Percentiles rank a stretch among this genome's conserved stretches.
phyloP scores from a whole-genome alignment of 2,888 invertebrate genomes.

The Cistogaster globosa region DNA sequence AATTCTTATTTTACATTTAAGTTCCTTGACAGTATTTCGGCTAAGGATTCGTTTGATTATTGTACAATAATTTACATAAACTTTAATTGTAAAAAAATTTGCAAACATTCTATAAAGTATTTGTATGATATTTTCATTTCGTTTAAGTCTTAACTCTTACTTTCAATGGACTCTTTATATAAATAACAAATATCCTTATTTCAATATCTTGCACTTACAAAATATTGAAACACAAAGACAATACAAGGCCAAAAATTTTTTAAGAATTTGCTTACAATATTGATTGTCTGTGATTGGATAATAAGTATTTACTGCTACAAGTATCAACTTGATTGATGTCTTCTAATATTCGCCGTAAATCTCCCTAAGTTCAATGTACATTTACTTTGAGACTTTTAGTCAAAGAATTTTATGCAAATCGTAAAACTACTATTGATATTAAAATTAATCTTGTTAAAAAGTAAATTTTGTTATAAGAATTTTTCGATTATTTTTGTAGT shows the following conservation, averaged over 20 bases:
- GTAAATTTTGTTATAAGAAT: conserved; percentile 23
- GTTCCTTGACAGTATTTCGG: too few species aligned
- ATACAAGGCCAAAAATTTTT: conserved; percentile 15
- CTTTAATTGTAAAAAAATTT: neutral
- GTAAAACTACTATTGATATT: conserved; percentile 8
- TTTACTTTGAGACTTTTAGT: neutral
- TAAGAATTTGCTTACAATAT: conserved; percentile 40
- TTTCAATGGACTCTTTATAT: conserved; percentile 1
- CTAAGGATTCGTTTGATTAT: too few species aligned
- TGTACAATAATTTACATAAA: too few species aligned
- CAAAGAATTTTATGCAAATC: conserved; percentile 46
- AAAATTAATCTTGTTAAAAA: conserved; percentile 33
- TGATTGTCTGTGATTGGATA: neutral
- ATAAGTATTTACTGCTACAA: neutral
- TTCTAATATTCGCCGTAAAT: conserved; percentile 36
- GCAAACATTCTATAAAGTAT: neutral
- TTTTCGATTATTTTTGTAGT: conserved; percentile 2
- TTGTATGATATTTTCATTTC: neutral
- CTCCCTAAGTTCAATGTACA: conserved; percentile 16
- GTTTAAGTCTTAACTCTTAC: too few species aligned
- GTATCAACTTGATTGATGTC: conserved; percentile 43
- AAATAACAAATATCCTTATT: conserved; percentile 3
- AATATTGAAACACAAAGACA: conserved; percentile 1
- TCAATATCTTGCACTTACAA: neutral
- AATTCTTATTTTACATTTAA: too few species aligned